phyloP scores from a whole-genome alignment of 2,113 vertebrate species.

The Turdus rufiventris region DNA sequence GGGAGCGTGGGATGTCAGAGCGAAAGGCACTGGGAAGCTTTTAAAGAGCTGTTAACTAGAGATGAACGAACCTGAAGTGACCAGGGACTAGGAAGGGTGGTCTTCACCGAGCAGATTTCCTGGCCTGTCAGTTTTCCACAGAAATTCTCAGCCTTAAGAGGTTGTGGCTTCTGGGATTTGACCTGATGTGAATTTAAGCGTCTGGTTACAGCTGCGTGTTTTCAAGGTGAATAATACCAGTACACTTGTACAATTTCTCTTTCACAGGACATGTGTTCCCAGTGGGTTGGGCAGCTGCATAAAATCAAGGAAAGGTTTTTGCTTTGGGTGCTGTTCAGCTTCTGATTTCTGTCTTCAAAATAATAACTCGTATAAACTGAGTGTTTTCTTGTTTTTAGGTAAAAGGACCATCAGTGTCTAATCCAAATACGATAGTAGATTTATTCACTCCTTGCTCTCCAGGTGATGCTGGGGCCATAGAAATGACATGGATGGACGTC shows the following conservation, averaged over 20 bases:
- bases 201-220: background rate
- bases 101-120: background rate
- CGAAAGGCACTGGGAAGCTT: background rate
- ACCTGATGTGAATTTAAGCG: background rate
- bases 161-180: background rate
- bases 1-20: background rate
- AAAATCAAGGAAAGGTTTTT: background rate
- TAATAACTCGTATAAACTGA: background rate
- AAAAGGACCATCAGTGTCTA: slow-evolving; percentile 77
- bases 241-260: background rate
- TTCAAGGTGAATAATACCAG: background rate
- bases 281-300: background rate
- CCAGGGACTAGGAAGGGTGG: background rate
- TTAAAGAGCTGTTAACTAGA: background rate
- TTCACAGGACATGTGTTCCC: background rate
- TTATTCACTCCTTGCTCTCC: slow-evolving; percentile 93
- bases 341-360: background rate
- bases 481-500: slow-evolving; percentile 97
- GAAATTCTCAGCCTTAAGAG: background rate
- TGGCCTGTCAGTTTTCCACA: background rate
- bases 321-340: background rate
- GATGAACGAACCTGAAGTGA: background rate
- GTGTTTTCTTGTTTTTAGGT: slow-evolving; percentile 70
- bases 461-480: slow-evolving; percentile 83
- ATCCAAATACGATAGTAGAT: slow-evolving; percentile 77